Base-by-base conservation (phyloP, 2,797 vertebrate species). In the Lutjanus campechanus region DNA sequence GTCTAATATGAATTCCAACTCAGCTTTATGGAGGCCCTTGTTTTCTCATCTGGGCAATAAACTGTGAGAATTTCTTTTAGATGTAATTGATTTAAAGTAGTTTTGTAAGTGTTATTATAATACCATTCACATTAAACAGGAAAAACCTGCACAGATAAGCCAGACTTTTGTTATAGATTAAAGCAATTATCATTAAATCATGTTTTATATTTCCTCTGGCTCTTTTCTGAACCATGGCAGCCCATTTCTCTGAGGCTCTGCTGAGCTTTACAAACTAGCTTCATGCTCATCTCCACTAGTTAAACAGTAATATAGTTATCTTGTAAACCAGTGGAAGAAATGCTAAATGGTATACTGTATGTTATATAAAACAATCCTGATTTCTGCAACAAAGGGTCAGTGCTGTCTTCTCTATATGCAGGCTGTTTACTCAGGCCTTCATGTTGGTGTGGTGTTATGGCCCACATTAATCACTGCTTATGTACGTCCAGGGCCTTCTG, bases 401-500 rank as follows among this genome's bases (percentile, higher is more conserved):
- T 16, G 56, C 16, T 47, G 65, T 12, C 49, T 82, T 69, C 36
- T 73, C 40, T 65, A 66, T 65, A 72, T 44, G 44, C 58, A 44
- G 41, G 17, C 65, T 83, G 75, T 85, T 88, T 82, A 78, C 29
- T 70, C 55, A 83, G 76, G 41, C 43, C 43, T 60, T 71, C 41
- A 20, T 72, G 79, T 77, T 79, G 19, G 56, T 74, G 69, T 70
- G 55, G 43, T 82, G 89, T 86, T 75, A 82, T 80, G 13, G 74
- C 47, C 50, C 60, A 79, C 74, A 85, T 85, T 66, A 79, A 85
- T 87, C 77, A 58, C 25, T 73, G 17, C 22, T 59, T 84, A 70
- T 84, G 71, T 79, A 72, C 12, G 63, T 68, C 49, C 71, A 70
- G 59, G 58, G 15, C 58, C 6, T 50, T 54, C 8, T 44, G 25